Base-by-base conservation (phyloP, 2,888 invertebrate species). In the Phasia obesa region DNA sequence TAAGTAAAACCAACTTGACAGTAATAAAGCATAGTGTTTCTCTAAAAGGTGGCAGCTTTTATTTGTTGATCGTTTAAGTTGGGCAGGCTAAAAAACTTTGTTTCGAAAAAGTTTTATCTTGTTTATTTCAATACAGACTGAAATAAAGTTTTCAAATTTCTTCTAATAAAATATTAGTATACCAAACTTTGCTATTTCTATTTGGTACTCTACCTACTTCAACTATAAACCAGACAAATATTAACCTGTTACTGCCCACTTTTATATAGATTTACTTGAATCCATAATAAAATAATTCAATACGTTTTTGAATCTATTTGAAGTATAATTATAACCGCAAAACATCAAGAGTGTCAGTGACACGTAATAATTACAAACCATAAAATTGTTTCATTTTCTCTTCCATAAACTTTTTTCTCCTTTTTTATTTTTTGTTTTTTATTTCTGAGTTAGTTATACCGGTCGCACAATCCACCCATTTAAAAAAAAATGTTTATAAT, bases 341-440 rank as follows among this genome's bases (percentile, higher is more conserved):
- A 77, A 62, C 59, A 65, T 73, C 59, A 65, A 65, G 69, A 77
- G 51, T 79, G 78, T 79, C 79, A 73, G 51, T 79, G 79, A 79
- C 73, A 60, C 71, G 67, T 53, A 67, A 65, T 44, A 59, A 60
- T 67, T 67, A 79, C 67, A 59, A 73, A 67, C 53, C 59, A 79
- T 67, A 79, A 79, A 77, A 77, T 70, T 70, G 70, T 62, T 77
- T 53, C 6, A 62, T 38, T 60, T 70, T 70, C 38, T 60, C 35
- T 23, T 7, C 31, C 31, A 19, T 31, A 21, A 17, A 53, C 35
- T 53, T 71, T 51, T 19, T 51, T 59, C 0, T 60, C 35, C 4
- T 25, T 15, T 53, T 17, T n/a, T 21, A 21, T 0, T 6, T 60
- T 60, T 60, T 38, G 21, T n/a, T 51, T 38, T 38, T 23, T 42